Evolutionary conservation across 2,888 invertebrate species (phyloP), one percentile per base, ranked within the genome.

Genomic region (Andrena hattorfiana): DNA sequence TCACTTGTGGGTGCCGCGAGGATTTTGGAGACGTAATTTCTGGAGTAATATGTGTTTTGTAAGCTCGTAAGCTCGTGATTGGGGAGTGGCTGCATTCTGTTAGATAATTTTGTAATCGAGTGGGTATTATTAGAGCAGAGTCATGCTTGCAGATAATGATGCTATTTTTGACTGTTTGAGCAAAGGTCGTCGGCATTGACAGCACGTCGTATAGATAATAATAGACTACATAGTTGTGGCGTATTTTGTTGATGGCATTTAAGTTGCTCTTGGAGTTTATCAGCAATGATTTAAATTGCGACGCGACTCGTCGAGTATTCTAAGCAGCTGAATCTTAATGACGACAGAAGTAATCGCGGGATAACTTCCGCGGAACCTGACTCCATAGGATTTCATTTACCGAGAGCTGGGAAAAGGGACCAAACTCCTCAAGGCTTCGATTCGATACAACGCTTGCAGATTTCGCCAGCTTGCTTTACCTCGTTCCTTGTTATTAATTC

Each of bases 401-500:
- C 6, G 6, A 26, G 59, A 16, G 28, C 16, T 42, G 16, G 4
- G 13, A 16, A 42, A 16, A 42, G 13, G 42, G 42, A 42, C 4
- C 42, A 16, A 16, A 42, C 1, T 42, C 0, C 4, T 0, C 13
- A 42, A 42, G 42, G 16, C 5, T 42, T 42, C 5, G 51, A 51
- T 51, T 20, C 51, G 0, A 51, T 51, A 8, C 2, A 0, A 42
- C 7, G n/a, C 51, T 20, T 20, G 51, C 51, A 6, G 8, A 20
- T 42, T 16, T 26, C 0, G 30, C 30, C 13, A 7, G 70, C 4
- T 42, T 20, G 54, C 66, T 54, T 62, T 16, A 67, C 48, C 66
- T 62, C 30, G 2, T 20, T 26, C n/a, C n/a, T 63, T 28, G 30
- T 72, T 68, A 75, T 78, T 35, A 68, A 83, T 74, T 54, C 48